Evolutionary conservation across 2,888 invertebrate genomes (phyloP).

Genomic region (Diarsia brunnea): DNA sequence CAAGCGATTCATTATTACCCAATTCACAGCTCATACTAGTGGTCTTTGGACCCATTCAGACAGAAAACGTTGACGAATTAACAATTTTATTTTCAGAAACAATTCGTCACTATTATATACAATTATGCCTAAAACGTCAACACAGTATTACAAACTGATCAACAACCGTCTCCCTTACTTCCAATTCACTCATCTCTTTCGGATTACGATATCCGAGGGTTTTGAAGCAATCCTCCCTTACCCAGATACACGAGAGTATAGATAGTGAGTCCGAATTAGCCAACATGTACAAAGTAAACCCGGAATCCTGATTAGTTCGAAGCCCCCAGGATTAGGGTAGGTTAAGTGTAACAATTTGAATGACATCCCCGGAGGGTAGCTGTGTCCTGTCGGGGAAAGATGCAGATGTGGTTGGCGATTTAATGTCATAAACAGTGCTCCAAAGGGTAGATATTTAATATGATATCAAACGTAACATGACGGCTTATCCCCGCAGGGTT

Average conservation of each 20-base stretch:
- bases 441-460: neutral
- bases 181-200: neutral
- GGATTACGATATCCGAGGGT: conserved; percentile 3
- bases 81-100: neutral
- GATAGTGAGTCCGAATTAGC: conserved; percentile 19
- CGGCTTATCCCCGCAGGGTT: neutral
- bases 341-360: conserved; percentile 35
- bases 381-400: neutral
- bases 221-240: neutral
- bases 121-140: neutral
- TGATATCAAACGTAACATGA: neutral
- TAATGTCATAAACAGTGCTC: neutral
- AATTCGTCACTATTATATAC: neutral
- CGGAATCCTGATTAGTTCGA: conserved; percentile 41
- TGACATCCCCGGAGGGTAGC: neutral
- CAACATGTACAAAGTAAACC: conserved; percentile 31
- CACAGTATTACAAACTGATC: conserved; percentile 3
- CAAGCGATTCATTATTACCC: neutral
- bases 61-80: neutral
- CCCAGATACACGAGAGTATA: neutral
- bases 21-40: neutral
- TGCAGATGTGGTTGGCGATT: neutral
- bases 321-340: conserved; percentile 35
- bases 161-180: conserved; percentile 19
- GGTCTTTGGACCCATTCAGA: neutral